Conservation (phyloP, 2,113 vertebrate genomes). For the Limnothrissa miodon region DNA sequence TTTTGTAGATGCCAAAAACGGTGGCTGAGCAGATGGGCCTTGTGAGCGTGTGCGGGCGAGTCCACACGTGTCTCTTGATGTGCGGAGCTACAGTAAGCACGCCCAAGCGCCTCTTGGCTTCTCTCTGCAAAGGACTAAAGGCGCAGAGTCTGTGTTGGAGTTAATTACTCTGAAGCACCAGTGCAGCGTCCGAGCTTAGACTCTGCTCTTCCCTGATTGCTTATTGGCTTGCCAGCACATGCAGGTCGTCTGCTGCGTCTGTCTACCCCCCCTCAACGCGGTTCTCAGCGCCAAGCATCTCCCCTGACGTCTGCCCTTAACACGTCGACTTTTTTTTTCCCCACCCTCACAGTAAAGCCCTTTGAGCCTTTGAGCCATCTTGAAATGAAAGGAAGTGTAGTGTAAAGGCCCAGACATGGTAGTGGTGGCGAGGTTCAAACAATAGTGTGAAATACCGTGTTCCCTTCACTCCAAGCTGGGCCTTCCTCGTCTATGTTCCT, state of each 20-base stretch:
- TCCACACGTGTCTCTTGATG: conserved; percentile 30
- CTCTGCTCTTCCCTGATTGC: conserved; percentile 6
- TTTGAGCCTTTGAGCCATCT: neutral
- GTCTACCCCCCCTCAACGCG: neutral
- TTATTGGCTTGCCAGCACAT: neutral
- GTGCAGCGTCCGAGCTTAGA: neutral
- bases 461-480: neutral
- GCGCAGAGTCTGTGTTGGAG: conserved; percentile 16
- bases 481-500: neutral
- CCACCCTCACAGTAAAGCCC: neutral
- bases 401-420: neutral
- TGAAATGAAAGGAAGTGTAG: neutral
- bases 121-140: neutral
- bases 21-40: conserved; percentile 18
- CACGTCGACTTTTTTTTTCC: neutral
- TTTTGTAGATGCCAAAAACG: neutral
- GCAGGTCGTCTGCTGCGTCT: neutral
- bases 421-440: neutral
- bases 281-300: neutral
- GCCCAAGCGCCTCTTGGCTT: neutral
- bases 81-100: conserved; percentile 42
- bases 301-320: neutral
- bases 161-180: conserved; percentile 39
- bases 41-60: neutral
- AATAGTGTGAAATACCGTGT: neutral